phyloP scores from a whole-genome alignment of 2,113 vertebrate species.

The Tinamus guttatus region DNA sequence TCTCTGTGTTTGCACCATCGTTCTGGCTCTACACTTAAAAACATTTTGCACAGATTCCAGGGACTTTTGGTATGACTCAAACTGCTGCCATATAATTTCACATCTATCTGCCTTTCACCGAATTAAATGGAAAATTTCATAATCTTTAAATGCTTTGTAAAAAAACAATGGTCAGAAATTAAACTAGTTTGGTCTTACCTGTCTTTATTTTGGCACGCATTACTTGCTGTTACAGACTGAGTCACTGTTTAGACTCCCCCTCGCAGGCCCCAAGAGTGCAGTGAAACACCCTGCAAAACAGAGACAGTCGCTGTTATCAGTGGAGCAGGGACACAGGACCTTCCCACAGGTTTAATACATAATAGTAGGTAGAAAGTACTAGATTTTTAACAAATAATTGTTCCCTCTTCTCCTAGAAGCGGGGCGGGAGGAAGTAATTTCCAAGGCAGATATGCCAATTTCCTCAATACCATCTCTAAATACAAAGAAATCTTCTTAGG shows the following conservation, averaged over 20 bases:
- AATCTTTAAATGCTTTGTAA: neutral
- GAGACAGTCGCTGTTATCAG: neutral
- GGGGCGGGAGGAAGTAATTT: neutral
- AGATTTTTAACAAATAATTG: neutral
- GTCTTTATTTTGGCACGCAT: neutral
- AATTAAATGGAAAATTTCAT: neutral
- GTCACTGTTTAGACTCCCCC: neutral
- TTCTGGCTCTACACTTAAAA: neutral
- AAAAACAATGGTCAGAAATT: neutral
- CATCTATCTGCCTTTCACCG: neutral
- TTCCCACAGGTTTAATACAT: neutral
- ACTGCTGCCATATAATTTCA: neutral
- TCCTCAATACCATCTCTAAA: neutral
- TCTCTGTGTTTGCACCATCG: neutral
- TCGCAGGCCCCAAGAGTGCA: neutral
- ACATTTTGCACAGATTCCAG: neutral
- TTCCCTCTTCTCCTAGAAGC: neutral
- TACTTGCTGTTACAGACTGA: neutral
- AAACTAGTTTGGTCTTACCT: neutral
- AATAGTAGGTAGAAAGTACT: neutral
- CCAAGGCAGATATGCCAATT: neutral
- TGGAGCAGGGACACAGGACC: neutral
- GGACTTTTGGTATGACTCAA: neutral
- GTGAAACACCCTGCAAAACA: neutral
- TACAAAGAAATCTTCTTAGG: neutral